Conservation (phyloP, 1,140 invertebrate genomes). For the Littorina saxatilis region DNA sequence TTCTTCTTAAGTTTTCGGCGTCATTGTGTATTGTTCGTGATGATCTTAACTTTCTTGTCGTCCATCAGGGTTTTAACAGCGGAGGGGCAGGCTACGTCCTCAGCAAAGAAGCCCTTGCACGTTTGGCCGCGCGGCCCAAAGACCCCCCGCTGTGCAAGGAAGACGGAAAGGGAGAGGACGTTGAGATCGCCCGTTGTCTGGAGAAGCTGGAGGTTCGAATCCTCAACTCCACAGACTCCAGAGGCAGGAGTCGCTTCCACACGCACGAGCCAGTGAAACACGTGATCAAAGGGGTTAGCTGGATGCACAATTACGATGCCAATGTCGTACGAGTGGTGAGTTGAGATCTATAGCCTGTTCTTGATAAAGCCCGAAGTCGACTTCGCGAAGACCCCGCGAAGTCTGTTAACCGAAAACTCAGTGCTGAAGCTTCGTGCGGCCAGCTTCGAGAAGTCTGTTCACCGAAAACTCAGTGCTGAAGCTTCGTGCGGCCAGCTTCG, state of each 20-base stretch:
- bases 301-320: not conserved
- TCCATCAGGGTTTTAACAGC: constrained; percentile 51
- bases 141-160: constrained; percentile 79
- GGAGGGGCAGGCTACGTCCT: constrained; percentile 86
- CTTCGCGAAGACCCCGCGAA: no score
- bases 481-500: no score
- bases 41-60: no score
- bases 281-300: constrained; percentile 37
- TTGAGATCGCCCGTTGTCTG: constrained; percentile 94
- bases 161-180: constrained; percentile 90
- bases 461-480: no score
- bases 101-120: constrained; percentile 77
- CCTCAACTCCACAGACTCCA: constrained; percentile 88
- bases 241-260: constrained; percentile 92
- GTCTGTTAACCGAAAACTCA: no score
- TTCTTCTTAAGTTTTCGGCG: no score
- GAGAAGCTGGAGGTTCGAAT: constrained; percentile 89
- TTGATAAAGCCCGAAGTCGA: no score
- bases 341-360: no score
- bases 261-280: constrained; percentile 82
- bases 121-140: constrained; percentile 72
- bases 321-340: not conserved
- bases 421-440: no score
- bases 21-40: no score
- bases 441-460: no score